Conservation (phyloP, 2,113 vertebrate genomes). For the Machaerirhynchus nigripectus region DNA sequence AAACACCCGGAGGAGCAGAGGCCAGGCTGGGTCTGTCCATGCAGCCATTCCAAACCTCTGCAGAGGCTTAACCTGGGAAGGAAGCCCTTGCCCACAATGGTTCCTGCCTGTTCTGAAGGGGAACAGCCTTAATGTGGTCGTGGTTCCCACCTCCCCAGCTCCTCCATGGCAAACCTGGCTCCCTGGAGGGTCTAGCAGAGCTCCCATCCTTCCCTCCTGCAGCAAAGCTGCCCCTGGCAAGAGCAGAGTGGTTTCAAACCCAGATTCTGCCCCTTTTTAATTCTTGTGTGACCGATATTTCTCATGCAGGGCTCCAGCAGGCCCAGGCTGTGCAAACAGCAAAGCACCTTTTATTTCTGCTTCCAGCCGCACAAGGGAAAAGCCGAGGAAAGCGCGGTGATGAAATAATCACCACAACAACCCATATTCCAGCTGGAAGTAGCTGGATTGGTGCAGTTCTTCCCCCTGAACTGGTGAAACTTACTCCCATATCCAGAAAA, state of each 20-base stretch:
- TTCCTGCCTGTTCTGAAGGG: neutral
- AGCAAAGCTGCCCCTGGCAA: neutral
- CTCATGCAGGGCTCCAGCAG: neutral
- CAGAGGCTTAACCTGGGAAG: neutral
- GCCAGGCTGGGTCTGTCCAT: neutral
- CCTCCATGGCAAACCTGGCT: neutral
- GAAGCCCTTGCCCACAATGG: neutral
- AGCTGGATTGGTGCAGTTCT: neutral
- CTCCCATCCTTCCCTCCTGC: neutral
- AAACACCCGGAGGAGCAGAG: neutral
- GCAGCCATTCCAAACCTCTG: neutral
- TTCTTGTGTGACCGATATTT: neutral
- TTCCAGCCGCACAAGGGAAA: neutral
- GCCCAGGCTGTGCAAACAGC: neutral
- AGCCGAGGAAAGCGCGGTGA: rapidly evolving
- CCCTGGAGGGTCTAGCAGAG: neutral
- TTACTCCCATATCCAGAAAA: slow-evolving; percentile 5
- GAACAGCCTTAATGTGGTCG: neutral
- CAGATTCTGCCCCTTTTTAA: neutral
- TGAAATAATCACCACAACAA: neutral
- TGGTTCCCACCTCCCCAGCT: neutral
- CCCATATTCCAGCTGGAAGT: neutral
- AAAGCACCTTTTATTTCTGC: neutral
- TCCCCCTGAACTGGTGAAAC: neutral
- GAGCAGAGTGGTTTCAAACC: neutral